Evolutionary conservation across 2,888 invertebrate genomes (phyloP), one percentile per base, ranked within the genome.

Genomic region (Amiota mariae): DNA sequence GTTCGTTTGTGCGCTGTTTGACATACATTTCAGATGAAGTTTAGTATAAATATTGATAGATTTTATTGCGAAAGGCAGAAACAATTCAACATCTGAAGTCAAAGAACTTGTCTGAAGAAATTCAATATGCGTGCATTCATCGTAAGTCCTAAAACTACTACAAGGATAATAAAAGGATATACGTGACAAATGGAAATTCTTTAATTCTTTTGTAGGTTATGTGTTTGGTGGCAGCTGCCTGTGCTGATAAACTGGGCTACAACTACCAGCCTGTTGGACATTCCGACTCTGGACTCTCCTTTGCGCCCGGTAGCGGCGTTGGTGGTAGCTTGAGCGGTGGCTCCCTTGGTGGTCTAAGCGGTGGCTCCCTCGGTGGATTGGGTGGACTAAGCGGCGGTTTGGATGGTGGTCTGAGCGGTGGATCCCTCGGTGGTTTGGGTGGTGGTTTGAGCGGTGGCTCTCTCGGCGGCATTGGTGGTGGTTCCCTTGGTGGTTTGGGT

Each of bases 231-330:
- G 85, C 88, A 70, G 84, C 80, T 24, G 82, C 87, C 78, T 83
- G 80, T 68, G 87, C 87, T 75, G 88, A 86, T 46, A 85, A 88
- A 74, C 78, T 88, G 63, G 87, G 87, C 73, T 87, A 87, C 74
- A 87, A 87, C 79, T 87, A 88, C 73, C 85, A 84, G 73, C 88
- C 87, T 6, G 85, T 82, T 8, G 77, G 76, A 8, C 85, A 86
- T 73, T 82, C 85, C 51, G 71, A 77, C 73, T 71, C 73, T 24
- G 87, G 87, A 56, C 71, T 87, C 20, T 87, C 86, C 13, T 85
- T 87, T 46, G 54, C 47, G 64, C 81, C 82, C n/a, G 82, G 81
- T n/a, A 74, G 75, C 18, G 76, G 77, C 0, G 68, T 72, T 46
- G 54, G 80, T 64, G 78, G 80, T 15, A 75, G 80, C 48, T 76